phyloP scores from a whole-genome alignment of 2,113 vertebrate genomes.

The Balaeniceps rex region DNA sequence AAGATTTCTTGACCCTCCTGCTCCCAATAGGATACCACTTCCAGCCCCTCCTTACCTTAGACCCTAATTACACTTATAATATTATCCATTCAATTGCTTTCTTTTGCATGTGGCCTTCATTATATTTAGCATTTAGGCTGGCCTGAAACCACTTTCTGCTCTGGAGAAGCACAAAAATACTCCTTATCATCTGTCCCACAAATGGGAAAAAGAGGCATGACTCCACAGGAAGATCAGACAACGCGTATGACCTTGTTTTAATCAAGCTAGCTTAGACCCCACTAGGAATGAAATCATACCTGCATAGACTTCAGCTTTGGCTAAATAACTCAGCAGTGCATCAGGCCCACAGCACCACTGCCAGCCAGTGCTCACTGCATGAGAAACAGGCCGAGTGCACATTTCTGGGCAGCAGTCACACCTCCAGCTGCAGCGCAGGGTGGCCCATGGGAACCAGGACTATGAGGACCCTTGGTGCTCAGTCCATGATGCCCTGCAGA shows the following conservation, averaged over 20 bases:
- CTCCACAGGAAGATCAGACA: not conserved
- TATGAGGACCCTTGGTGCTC: not conserved
- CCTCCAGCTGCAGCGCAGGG: not conserved
- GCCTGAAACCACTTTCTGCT: not conserved
- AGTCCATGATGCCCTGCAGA: not conserved
- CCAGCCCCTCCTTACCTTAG: not conserved
- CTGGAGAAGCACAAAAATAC: not conserved
- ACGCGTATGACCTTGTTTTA: not conserved
- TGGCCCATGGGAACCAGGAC: no score
- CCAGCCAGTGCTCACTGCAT: not conserved
- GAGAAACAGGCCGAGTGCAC: not conserved
- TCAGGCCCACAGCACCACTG: not conserved
- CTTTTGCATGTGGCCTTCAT: not conserved
- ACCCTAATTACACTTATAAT: not conserved
- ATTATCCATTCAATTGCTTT: not conserved
- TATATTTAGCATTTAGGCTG: not conserved
- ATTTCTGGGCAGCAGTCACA: not conserved
- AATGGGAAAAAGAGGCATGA: not conserved
- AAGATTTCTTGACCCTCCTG: not conserved
- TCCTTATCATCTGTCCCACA: not conserved
- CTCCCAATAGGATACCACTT: not conserved
- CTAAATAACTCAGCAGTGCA: not conserved
- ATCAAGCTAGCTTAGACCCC: not conserved
- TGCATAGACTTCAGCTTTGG: not conserved
- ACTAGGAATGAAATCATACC: not conserved